Evolutionary conservation across 2,113 vertebrate genomes (phyloP), one percentile per base, ranked within the genome.

Genomic region (Pelodiscus sinensis): DNA sequence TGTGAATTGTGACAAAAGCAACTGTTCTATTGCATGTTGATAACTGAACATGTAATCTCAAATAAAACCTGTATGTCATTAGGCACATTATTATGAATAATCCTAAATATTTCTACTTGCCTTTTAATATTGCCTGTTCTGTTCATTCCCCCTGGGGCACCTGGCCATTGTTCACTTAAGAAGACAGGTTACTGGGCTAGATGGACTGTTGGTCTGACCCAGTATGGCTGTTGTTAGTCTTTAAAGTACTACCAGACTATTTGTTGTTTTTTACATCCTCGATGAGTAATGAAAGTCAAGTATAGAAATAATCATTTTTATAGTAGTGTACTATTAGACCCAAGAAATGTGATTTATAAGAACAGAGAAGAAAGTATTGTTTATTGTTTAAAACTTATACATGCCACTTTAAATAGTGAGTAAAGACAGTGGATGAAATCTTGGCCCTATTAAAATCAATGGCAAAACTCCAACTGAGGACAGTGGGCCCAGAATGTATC

Each of bases 1-100:
- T 56, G 35, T 60, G 84, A 18, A 60, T 38, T 18, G 9, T 78
- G 21, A 35, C 35, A 51, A 68, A 7, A 25, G 5, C 14, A 18
- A 7, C 21, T 15, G 3, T 86, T 78, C 3, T 51, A 56, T 44
- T 25, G 29, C 56, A 25, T 19, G 55, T 44, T 81, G 35, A 81
- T 27, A 52, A 44, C 31, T n/a, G 5, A 7, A 18, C 8, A 9
- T 75, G 24, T 77, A 44, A 57, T 51, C 21, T 50, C 19, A 51
- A 58, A 60, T 31, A 56, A 86, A n/a, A 78, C 16, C 22, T 57
- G 50, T n/a, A 25, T 54, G 22, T 73, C 10, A 29, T 77, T 54
- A 24, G 31, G 0, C 0, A 22, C 31, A 31, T 7, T 60, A 84
- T 27, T n/a, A 31, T 55, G 51, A 85, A 6, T 13, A 52, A 58